Evolutionary conservation across 2,888 invertebrate genomes (phyloP).

Genomic region (Crossocerus cetratus): DNA sequence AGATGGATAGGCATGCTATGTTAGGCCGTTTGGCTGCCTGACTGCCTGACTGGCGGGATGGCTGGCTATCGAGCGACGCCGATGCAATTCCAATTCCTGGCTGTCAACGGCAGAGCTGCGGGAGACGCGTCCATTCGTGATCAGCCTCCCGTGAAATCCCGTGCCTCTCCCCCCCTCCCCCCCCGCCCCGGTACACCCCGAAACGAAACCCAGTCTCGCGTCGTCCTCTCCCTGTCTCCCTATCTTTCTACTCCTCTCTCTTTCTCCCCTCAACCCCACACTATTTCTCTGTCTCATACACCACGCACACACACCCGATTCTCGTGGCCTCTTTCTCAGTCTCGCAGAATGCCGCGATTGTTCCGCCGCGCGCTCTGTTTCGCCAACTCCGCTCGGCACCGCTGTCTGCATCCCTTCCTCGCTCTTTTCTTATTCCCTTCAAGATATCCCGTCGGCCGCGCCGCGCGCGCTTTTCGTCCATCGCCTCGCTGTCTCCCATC

Average conservation of each 20-base stretch:
- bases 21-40: constrained; percentile 65
- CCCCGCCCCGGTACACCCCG: constrained; percentile 60
- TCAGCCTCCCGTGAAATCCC: constrained; percentile 76
- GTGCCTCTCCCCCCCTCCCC: constrained; percentile 67
- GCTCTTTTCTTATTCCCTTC: constrained; percentile 51
- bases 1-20: constrained; percentile 57
- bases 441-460: too few species aligned
- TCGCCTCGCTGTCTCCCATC: constrained; percentile 45
- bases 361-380: constrained; percentile 41
- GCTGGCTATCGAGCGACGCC: constrained; percentile 77
- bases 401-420: constrained; percentile 43
- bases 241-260: constrained; percentile 36
- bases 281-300: too few species aligned
- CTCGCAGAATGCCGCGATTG: constrained; percentile 45
- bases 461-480: constrained; percentile 50
- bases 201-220: constrained; percentile 59
- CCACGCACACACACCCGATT: background rate
- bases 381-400: constrained; percentile 9
- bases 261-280: constrained; percentile 26
- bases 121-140: constrained; percentile 77
- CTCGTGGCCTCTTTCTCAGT: constrained; percentile 32
- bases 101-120: constrained; percentile 77
- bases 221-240: constrained; percentile 4
- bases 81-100: constrained; percentile 78
- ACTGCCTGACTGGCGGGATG: constrained; percentile 68